Percentiles rank a stretch among this genome's conserved stretches.
Evolutionary conservation across 2,888 invertebrate genomes (phyloP).

Genomic region (Calameuta filiformis): DNA sequence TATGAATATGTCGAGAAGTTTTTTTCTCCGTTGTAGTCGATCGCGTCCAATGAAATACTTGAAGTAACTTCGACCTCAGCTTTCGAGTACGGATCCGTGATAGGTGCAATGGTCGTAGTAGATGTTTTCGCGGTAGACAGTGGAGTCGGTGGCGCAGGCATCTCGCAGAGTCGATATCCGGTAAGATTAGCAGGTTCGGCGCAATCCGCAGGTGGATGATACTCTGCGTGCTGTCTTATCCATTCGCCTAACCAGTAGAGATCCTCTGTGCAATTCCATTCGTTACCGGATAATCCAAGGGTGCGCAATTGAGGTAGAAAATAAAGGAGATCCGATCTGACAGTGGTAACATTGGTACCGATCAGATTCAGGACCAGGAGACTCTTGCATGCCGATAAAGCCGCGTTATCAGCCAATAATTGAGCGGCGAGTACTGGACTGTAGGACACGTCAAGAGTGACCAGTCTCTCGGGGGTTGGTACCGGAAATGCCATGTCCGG

Average conservation of each 20-base stretch:
- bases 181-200: slow-evolving; percentile 35
- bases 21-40: background rate
- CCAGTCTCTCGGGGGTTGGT: slow-evolving; percentile 77
- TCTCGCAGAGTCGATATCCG: slow-evolving; percentile 44
- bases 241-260: slow-evolving; percentile 76
- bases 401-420: slow-evolving; percentile 78
- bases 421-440: slow-evolving; percentile 79
- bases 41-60: background rate
- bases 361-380: slow-evolving; percentile 79
- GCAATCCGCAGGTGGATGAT: slow-evolving; percentile 52
- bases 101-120: slow-evolving; percentile 10
- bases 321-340: slow-evolving; percentile 76
- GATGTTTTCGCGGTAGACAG: slow-evolving; percentile 22
- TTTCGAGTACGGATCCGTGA: background rate
- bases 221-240: slow-evolving; percentile 70
- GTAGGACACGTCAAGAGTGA: slow-evolving; percentile 79
- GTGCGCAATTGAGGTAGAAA: slow-evolving; percentile 77
- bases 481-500: slow-evolving; percentile 77
- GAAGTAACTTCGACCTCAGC: background rate
- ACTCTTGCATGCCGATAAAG: slow-evolving; percentile 77
- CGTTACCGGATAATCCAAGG: slow-evolving; percentile 77
- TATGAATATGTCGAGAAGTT: background rate
- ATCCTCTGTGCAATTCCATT: slow-evolving; percentile 75
- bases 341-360: slow-evolving; percentile 71
- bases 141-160: slow-evolving; percentile 41